Evolutionary conservation across 2,113 vertebrate genomes (phyloP).

Genomic region (Panthera uncia): DNA sequence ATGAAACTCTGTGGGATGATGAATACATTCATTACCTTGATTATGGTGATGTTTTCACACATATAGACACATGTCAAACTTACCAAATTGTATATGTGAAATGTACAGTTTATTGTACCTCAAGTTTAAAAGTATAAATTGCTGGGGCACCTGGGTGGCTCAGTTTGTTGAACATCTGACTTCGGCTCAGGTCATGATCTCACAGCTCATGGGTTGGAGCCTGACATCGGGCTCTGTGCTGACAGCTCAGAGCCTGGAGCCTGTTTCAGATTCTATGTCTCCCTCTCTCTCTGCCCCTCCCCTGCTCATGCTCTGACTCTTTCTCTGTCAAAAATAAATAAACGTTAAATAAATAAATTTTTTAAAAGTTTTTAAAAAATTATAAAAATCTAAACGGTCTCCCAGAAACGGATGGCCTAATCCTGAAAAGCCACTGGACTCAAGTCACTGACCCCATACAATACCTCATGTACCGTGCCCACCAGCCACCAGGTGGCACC

Average conservation of each 20-base stretch:
- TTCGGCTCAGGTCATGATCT: too few relatives aligned
- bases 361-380: too few relatives aligned
- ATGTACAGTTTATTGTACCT: neutral
- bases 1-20: neutral
- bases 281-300: too few relatives aligned
- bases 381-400: neutral
- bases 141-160: too few relatives aligned
- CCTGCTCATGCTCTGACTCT: too few relatives aligned
- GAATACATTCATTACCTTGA: neutral
- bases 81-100: neutral
- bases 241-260: too few relatives aligned
- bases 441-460: neutral
- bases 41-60: neutral
- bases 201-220: too few relatives aligned
- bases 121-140: neutral
- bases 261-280: too few relatives aligned
- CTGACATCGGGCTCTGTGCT: too few relatives aligned
- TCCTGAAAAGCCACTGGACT: neutral
- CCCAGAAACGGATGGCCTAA: neutral
- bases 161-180: too few relatives aligned
- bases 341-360: too few relatives aligned
- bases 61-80: neutral
- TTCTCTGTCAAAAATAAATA: too few relatives aligned
- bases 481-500: neutral
- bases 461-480: neutral